Evolutionary conservation across 2,113 vertebrate species (phyloP), one percentile per base, ranked within the genome.

Genomic region (Protomyctophum bolini): DNA sequence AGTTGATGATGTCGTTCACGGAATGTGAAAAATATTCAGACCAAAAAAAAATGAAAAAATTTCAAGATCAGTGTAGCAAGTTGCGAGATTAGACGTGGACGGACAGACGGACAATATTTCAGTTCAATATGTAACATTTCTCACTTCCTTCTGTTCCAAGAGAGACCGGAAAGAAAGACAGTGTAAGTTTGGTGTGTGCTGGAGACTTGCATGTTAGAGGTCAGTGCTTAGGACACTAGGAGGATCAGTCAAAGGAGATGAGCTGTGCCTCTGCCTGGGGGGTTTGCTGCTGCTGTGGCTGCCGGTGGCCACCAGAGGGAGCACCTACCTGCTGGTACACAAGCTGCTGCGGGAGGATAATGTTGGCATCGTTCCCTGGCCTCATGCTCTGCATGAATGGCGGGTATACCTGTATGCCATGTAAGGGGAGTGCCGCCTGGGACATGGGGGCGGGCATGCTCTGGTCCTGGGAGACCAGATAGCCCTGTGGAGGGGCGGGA

Each of bases 331-430:
- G 97, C 68, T 97, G 98, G 86, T 98, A 99, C 92, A 98, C 89
- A 8, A 95, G 95, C 88, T 96, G 98, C 81, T 93, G 93, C 59
- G 91, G 92, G 0, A 93, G 90, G 6, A 96, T 93, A 91, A 97
- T 89, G 5, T 94, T 83, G 0, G 95, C 89, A 2, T 99, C 98
- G 88, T 98, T 97, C 61, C 95, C 93, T 0, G 98, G 97, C 90
- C 98, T 95, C 86, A 99, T 96, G 74, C 92, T 95, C 96, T 98
- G 98, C 97, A 99, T 97, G 90, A 98, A 99, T 0, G 95, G 94
- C 88, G 96, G 96, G 88, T 99, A 99, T 95, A 91, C 94, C 98
- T 94, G 88, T 98, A 99, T 50, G 89, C 93, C 91, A 98, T 92
- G 14, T 93, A 83, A 0, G 63, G 95, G 95, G 0, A 41, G 1